Evolutionary conservation across 2,797 vertebrate species (phyloP).

Genomic region (Orestias chungarensis): DNA sequence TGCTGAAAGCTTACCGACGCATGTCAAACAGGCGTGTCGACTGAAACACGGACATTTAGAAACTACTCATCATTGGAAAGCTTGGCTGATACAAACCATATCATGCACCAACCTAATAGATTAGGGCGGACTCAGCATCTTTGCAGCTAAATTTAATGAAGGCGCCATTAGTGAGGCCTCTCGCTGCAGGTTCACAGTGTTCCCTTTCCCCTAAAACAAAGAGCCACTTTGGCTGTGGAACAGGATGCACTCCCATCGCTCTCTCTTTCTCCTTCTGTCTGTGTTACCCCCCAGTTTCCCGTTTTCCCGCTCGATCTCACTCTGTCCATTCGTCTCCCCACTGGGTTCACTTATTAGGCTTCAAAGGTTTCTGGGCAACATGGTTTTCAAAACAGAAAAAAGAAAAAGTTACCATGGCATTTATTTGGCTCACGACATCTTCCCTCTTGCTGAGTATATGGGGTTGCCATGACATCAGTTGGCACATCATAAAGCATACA

Average conservation of each 20-base stretch:
- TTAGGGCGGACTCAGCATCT: constrained; percentile 22
- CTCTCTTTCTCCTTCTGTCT: constrained; percentile 39
- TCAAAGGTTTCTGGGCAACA: constrained; percentile 85
- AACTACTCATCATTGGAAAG: constrained; percentile 19
- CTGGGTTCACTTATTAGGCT: constrained; percentile 85
- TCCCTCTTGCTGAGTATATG: constrained; percentile 80
- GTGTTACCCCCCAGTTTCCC: constrained; percentile 37
- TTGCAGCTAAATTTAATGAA: constrained; percentile 37
- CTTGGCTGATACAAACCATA: constrained; percentile 17
- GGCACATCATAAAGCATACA: constrained; percentile 82
- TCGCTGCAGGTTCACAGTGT: constrained; percentile 71
- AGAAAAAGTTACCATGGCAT: constrained; percentile 84
- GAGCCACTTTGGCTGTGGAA: constrained; percentile 69
- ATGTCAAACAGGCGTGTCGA: not conserved
- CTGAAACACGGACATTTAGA: not conserved
- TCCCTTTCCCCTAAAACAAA: constrained; percentile 75
- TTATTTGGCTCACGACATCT: constrained; percentile 81
- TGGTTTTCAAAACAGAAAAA: constrained; percentile 61
- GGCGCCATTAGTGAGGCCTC: constrained; percentile 37
- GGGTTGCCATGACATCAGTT: constrained; percentile 83
- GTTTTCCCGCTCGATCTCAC: constrained; percentile 34
- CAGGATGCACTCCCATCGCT: constrained; percentile 64
- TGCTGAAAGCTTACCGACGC: not conserved
- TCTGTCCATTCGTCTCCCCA: constrained; percentile 73
- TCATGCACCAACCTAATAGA: constrained; percentile 11